Evolutionary conservation across 2,888 invertebrate genomes (phyloP).

Genomic region (Pandemis cinnamomeana): DNA sequence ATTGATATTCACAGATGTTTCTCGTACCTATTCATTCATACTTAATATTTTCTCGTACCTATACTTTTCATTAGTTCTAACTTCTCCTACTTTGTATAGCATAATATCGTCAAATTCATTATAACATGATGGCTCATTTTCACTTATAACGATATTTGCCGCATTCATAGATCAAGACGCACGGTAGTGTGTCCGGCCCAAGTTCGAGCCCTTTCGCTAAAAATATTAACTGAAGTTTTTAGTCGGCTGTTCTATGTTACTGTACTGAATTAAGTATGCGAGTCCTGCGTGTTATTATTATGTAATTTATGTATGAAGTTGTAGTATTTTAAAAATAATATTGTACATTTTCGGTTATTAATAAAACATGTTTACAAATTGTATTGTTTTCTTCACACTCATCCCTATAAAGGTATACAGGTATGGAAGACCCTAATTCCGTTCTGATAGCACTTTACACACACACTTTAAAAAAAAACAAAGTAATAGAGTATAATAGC

Average conservation of each 20-base stretch:
- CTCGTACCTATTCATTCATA: background rate
- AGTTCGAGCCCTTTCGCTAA: background rate
- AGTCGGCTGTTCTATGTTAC: background rate
- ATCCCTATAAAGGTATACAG: background rate
- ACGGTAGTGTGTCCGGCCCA: no score
- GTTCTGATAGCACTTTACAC: no score
- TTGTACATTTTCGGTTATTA: slow-evolving; percentile 81
- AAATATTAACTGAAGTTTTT: no score
- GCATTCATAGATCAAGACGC: background rate
- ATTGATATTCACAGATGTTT: background rate
- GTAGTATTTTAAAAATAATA: slow-evolving; percentile 74
- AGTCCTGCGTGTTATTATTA: slow-evolving; percentile 67
- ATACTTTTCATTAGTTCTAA: no score
- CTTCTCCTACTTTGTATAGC: no score
- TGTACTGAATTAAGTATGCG: slow-evolving; percentile 20
- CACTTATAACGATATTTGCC: background rate
- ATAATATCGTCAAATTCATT: background rate
- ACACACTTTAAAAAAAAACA: background rate
- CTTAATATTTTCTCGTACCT: background rate
- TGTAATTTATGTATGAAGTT: slow-evolving; percentile 74
- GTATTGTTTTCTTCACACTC: slow-evolving; percentile 19
- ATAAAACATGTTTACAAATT: slow-evolving; percentile 79
- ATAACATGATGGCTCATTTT: background rate
- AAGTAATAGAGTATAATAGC: background rate
- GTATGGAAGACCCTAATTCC: no score